These are phyloP conservation scores for Orthosia gracilis DNA, from an alignment of 2,888 invertebrate genomes.

Conservation along the genomic window DNA sequence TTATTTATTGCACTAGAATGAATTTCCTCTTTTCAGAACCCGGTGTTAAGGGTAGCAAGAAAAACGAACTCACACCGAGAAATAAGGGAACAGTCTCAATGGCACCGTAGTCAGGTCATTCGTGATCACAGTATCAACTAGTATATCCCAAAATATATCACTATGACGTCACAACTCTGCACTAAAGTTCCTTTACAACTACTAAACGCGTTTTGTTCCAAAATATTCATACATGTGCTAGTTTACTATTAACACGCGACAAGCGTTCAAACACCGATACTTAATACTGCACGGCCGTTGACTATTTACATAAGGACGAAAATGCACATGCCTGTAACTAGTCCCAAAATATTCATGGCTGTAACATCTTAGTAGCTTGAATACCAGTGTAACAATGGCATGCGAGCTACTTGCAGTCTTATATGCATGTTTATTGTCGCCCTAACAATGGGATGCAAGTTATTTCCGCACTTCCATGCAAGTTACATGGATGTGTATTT, in stretches of 20 bases:
- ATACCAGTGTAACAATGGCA: too few relatives aligned
- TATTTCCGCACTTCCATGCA: too few relatives aligned
- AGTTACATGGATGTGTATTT: too few relatives aligned
- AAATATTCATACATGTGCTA: too few relatives aligned
- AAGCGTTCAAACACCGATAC: slow-evolving; percentile 62
- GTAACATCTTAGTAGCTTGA: too few relatives aligned
- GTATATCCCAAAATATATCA: slow-evolving; percentile 63
- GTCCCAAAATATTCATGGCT: too few relatives aligned
- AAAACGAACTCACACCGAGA: neutral
- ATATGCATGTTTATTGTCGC: too few relatives aligned
- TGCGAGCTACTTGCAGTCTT: too few relatives aligned
- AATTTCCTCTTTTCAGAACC: neutral
- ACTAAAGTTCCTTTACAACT: slow-evolving; percentile 48
- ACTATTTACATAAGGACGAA: slow-evolving; percentile 47
- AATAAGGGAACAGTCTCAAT: slow-evolving; percentile 11
- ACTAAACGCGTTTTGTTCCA: slow-evolving; percentile 64
- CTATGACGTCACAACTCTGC: slow-evolving; percentile 61
- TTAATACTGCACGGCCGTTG: slow-evolving; percentile 65
- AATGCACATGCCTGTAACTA: too few relatives aligned
- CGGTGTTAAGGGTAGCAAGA: neutral
- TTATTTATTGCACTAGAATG: neutral
- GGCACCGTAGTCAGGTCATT: slow-evolving; percentile 53
- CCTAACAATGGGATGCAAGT: too few relatives aligned
- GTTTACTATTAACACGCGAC: slow-evolving; percentile 66
- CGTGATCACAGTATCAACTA: slow-evolving; percentile 50